Percentiles rank a stretch among this genome's conserved stretches.
Conservation (phyloP, 2,888 invertebrate genomes). For the Pachliopta kotzebuea region DNA sequence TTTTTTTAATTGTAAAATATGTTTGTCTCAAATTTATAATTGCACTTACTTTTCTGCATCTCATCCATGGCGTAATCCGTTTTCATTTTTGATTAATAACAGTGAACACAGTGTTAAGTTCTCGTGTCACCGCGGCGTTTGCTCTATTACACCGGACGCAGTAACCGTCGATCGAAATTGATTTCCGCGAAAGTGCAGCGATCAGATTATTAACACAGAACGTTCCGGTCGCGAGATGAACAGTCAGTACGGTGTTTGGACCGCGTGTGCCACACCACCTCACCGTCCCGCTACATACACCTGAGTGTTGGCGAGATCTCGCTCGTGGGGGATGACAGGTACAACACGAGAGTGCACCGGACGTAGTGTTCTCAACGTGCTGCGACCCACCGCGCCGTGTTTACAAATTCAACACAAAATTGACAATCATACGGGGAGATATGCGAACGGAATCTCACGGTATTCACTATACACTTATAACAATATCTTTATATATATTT, state of each 20-base stretch:
- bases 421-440: constrained; percentile 34
- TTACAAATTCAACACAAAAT: constrained; percentile 41
- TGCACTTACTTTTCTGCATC: constrained; percentile 74
- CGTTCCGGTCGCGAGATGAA: constrained; percentile 49
- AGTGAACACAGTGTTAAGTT: constrained; percentile 58
- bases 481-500: too few species aligned
- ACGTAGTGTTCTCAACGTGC: constrained; percentile 59
- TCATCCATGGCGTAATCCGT: constrained; percentile 79
- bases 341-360: constrained; percentile 49
- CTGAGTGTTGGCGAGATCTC: constrained; percentile 53
- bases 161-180: constrained; percentile 48
- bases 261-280: constrained; percentile 54
- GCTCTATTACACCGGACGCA: constrained; percentile 50
- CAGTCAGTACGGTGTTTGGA: constrained; percentile 30
- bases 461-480: too few species aligned
- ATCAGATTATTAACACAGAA: constrained; percentile 62
- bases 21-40: background rate
- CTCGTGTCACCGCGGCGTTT: constrained; percentile 46
- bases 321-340: constrained; percentile 53
- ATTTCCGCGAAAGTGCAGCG: constrained; percentile 54
- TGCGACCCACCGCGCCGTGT: constrained; percentile 36
- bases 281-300: constrained; percentile 58
- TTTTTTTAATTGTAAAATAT: too few species aligned
- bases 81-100: constrained; percentile 61
- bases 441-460: constrained; percentile 28